phyloP scores from a whole-genome alignment of 1,140 invertebrate species.

The Heliconius congener region DNA sequence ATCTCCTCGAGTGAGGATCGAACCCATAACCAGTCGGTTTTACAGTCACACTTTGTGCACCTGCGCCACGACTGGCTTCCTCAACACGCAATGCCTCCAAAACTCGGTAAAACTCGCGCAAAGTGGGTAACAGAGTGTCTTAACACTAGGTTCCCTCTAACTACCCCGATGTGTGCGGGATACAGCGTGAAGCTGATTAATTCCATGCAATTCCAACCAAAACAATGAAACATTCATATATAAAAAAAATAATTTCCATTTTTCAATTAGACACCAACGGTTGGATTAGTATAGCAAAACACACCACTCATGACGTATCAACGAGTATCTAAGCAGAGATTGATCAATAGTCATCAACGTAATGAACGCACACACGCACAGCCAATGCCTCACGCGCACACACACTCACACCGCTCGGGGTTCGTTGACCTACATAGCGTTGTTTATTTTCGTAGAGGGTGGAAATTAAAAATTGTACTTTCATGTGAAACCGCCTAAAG shows the following conservation, averaged over 20 bases:
- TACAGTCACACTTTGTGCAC: no score
- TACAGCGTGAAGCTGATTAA: background rate
- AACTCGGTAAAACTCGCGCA: no score
- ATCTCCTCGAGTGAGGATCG: no score
- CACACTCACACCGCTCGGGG: constrained; percentile 32
- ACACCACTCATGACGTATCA: constrained; percentile 40
- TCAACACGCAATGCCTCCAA: no score
- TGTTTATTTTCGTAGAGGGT: constrained; percentile 39
- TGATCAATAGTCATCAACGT: constrained; percentile 62
- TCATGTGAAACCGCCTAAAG: constrained; percentile 16
- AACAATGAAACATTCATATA: background rate
- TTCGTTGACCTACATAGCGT: constrained; percentile 47
- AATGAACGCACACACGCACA: constrained; percentile 48
- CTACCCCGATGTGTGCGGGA: no score
- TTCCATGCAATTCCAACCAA: background rate
- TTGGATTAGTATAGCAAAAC: background rate
- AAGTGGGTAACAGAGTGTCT: no score
- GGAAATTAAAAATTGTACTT: constrained; percentile 31
- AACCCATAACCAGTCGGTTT: no score
- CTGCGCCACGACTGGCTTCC: no score
- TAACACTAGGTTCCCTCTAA: no score
- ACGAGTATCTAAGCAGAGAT: constrained; percentile 49
- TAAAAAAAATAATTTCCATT: background rate
- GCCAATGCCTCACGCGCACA: constrained; percentile 25
- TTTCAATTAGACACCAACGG: background rate